Evolutionary conservation across 2,113 vertebrate species (phyloP), one percentile per base, ranked within the genome.

Genomic region (Brienomyrus longianalis): DNA sequence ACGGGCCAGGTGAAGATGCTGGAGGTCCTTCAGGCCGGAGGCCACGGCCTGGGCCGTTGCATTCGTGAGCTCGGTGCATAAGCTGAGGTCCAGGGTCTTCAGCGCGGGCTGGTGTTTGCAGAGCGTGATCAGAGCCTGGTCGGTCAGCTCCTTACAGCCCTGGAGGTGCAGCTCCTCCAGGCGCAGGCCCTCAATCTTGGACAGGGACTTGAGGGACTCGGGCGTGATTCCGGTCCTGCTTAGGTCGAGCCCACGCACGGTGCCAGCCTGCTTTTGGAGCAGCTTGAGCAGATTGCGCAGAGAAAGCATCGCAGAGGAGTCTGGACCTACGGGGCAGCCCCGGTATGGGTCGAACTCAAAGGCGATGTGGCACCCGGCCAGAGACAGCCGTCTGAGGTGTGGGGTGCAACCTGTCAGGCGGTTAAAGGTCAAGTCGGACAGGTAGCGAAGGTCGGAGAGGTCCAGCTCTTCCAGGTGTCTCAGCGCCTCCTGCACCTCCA

Each of bases 341-440:
- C 35, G 88, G 86, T 95, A 96, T 0, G 95, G 95, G 89, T 96
- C 94, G 0, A 95, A 95, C 90, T 97, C 96, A 0, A 97, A 97
- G 35, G 95, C 95, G 0, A 97, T 95, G 87, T 96, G 96, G 93
- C 96, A 97, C 59, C 96, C 97, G 0, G 97, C 96, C 90, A 97
- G 95, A 1, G 96, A 94, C 77, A 97, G 95, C 35, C 87, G 91
- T 35, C 92, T 91, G 43, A 97, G 94, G 56, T 11, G 89, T 0
- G 96, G 95, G 0, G 94, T 95, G 92, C 97, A 97, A 85, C 94
- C 77, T 0, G 96, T 95, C 87, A 97, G 95, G 21, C 94, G 95
- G 51, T 94, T 97, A 90, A 98, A 98, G 89, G 96, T 97, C 91
- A 96, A 92, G 91, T 97, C 96, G 0, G 95, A 96, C 70, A 97